Conservation (phyloP, 2,113 vertebrate genomes). For the Amphiprion ocellaris region DNA sequence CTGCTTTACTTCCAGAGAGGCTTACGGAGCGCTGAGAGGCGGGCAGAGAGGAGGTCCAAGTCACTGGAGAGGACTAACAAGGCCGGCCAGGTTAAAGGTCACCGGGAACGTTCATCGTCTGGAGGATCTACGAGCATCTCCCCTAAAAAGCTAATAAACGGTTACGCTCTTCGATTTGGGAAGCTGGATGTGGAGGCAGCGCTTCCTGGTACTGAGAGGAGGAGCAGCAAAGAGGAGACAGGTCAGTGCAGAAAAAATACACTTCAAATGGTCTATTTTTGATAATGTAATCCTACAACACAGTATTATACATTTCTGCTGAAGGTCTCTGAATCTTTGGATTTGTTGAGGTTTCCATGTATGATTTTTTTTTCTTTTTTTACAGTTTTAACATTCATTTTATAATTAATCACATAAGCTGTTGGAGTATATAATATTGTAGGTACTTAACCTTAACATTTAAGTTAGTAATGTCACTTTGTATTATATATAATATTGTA, state of each 20-base stretch:
- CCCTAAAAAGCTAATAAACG: slow-evolving; percentile 83
- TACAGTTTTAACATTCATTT: no score
- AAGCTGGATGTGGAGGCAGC: slow-evolving; percentile 79
- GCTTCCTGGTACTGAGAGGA: slow-evolving; percentile 73
- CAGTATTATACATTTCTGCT: no score
- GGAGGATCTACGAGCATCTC: slow-evolving; percentile 75
- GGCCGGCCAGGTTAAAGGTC: slow-evolving; percentile 76
- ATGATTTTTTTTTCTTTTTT: no score
- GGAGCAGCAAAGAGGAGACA: slow-evolving; percentile 80
- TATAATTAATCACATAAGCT: no score
- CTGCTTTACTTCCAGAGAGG: slow-evolving; percentile 71
- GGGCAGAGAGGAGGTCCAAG: slow-evolving; percentile 82
- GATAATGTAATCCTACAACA: neutral
- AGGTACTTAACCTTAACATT: no score
- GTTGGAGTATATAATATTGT: no score
- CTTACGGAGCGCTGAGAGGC: slow-evolving; percentile 65
- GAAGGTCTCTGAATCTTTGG: no score
- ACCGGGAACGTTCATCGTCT: slow-evolving; percentile 79
- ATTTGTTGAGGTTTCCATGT: no score
- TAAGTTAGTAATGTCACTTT: no score
- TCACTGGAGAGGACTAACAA: slow-evolving; percentile 86
- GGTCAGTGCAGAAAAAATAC: slow-evolving; percentile 64
- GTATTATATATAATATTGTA: no score
- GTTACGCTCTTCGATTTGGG: slow-evolving; percentile 80
- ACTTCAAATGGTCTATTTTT: neutral